Conservation (phyloP, 2,113 vertebrate genomes). For the Suricata suricatta region DNA sequence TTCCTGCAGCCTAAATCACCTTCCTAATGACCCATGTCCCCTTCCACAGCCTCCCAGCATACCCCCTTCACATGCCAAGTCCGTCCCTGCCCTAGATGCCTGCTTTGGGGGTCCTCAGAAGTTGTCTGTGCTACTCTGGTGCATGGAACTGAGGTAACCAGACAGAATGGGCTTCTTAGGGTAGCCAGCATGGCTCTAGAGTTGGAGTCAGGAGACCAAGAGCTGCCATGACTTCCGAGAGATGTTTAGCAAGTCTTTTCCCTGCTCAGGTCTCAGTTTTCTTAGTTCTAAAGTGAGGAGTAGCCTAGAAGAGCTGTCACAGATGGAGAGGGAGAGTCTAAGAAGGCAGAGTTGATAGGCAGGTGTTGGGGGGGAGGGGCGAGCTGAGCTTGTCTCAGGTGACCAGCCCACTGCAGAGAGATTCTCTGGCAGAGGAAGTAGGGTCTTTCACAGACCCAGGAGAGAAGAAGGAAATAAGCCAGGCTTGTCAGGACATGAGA, state of each 20-base stretch:
- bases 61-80: too few relatives aligned
- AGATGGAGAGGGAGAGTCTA: background rate
- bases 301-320: background rate
- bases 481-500: background rate
- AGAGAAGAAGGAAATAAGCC: background rate
- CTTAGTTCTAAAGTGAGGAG: background rate
- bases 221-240: background rate
- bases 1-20: background rate
- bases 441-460: background rate
- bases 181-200: background rate
- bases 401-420: background rate
- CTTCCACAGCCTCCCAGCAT: background rate
- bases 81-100: background rate
- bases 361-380: too few relatives aligned
- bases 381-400: background rate
- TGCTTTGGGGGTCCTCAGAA: background rate
- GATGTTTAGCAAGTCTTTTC: background rate
- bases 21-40: rapidly evolving
- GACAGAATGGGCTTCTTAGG: background rate
- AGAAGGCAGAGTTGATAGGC: rapidly evolving
- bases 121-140: background rate
- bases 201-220: background rate
- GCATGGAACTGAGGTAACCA: background rate
- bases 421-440: background rate
- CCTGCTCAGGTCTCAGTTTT: background rate